phyloP scores from a whole-genome alignment of 2,113 vertebrate species.

The Ceyx margarethae region DNA sequence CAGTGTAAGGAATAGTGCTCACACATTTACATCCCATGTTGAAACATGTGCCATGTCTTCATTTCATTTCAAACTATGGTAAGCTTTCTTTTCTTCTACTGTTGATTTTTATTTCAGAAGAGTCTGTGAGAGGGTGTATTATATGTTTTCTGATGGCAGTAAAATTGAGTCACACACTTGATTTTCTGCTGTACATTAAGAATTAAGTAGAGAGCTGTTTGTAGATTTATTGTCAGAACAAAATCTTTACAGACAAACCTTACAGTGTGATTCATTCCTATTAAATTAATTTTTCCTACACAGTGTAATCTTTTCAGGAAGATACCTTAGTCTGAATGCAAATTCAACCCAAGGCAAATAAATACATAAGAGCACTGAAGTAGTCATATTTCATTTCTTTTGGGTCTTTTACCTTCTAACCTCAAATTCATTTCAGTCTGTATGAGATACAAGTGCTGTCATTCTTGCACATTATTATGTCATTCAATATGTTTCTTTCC shows the following conservation, averaged over 20 bases:
- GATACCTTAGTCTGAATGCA: conserved; percentile 5
- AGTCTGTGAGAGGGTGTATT: neutral
- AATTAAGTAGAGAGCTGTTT: conserved; percentile 15
- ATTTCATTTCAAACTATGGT: neutral
- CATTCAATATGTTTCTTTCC: neutral
- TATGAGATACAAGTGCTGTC: neutral
- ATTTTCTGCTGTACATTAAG: neutral
- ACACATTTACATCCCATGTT: neutral
- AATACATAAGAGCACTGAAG: neutral
- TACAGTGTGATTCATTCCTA: conserved; percentile 10
- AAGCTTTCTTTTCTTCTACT: neutral
- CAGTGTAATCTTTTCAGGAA: conserved; percentile 6
- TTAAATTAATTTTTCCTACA: conserved; percentile 40
- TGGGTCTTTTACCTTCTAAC: neutral
- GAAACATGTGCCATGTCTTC: neutral
- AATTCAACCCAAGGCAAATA: conserved; percentile 3
- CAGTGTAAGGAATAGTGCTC: neutral
- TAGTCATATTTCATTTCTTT: conserved; percentile 13
- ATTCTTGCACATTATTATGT: neutral
- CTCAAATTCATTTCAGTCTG: neutral
- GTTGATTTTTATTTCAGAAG: conserved; percentile 1
- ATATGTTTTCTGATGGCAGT: neutral
- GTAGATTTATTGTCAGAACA: neutral
- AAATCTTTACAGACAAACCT: conserved; percentile 25
- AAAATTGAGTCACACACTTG: conserved; percentile 17